Evolutionary conservation across 2,797 vertebrate genomes (phyloP), one percentile per base, ranked within the genome.

Genomic region (Phaenicophaeus curvirostris): DNA sequence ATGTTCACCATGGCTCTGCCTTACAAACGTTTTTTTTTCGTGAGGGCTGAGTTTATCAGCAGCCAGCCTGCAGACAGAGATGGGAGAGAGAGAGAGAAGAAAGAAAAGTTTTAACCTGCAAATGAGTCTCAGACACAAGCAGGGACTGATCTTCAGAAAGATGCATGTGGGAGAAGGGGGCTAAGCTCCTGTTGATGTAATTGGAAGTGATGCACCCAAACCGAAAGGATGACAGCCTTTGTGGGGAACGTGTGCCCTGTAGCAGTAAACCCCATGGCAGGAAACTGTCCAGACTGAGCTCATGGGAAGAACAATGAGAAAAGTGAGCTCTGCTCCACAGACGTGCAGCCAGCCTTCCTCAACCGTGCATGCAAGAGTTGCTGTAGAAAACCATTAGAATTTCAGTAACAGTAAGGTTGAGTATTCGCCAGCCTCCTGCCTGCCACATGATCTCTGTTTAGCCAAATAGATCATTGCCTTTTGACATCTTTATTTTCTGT

Each of bases 401-500:
- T 69, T 95, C 95, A 88, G 94, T 87, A 91, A 89, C 71, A 81
- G 82, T 62, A 87, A 93, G 82, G 76, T n/a, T 5, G 67, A 92
- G 35, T 78, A 55, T 87, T 90, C 5, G 23, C 25, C 73, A 94
- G 0, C 79, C 63, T 95, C 87, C 84, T 20, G 53, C 76, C 77
- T 97, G 93, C 90, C 92, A 90, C 63, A 24, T 72, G 90, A 86
- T 65, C 65, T 94, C 96, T 89, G 85, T 89, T 96, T 93, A 96
- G 93, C 85, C 95, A 91, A 95, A 93, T 95, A 97, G 96, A 95
- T 97, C 83, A 30, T 94, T 96, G 96, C 93, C 88, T 97, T 97
- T 97, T 95, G 94, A 97, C 91, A 90, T 96, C 88, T 96, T 85
- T 93, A 23, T 83, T 80, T 95, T 92, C 77, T 94, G 66, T 2